phyloP scores from a whole-genome alignment of 2,797 vertebrate genomes.

The Helicolenus hilgendorfi region DNA sequence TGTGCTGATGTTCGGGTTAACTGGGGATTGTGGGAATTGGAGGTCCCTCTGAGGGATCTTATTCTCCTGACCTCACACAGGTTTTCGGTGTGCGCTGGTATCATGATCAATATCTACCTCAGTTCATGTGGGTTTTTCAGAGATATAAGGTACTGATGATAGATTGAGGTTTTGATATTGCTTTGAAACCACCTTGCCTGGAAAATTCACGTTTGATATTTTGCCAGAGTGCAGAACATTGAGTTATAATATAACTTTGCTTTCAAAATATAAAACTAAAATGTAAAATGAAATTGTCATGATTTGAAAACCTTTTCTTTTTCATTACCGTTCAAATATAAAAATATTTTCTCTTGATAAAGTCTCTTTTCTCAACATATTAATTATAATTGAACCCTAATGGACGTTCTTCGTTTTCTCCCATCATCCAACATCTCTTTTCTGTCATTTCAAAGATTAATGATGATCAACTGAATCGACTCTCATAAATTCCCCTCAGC shows the following conservation, averaged over 20 bases:
- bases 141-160: constrained; percentile 72
- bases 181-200: constrained; percentile 78
- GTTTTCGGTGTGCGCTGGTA: constrained; percentile 70
- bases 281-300: constrained; percentile 7
- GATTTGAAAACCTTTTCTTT: background rate
- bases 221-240: constrained; percentile 44
- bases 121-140: constrained; percentile 75
- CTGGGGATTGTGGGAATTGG: constrained; percentile 86
- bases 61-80: constrained; percentile 81
- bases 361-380: background rate
- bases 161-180: constrained; percentile 78
- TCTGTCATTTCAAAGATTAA: constrained; percentile 75
- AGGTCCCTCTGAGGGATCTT: constrained; percentile 71
- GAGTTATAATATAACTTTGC: constrained; percentile 46
- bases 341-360: background rate
- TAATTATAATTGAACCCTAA: constrained; percentile 21
- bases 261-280: constrained; percentile 34
- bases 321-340: background rate
- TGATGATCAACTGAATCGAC: constrained; percentile 63
- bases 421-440: constrained; percentile 25
- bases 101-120: constrained; percentile 86
- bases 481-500: constrained; percentile 67
- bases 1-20: constrained; percentile 89
- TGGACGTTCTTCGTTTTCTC: constrained; percentile 13
- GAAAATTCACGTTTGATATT: constrained; percentile 73